Conservation (phyloP, 1,140 invertebrate genomes). For the Drosophila pallidifrons region DNA sequence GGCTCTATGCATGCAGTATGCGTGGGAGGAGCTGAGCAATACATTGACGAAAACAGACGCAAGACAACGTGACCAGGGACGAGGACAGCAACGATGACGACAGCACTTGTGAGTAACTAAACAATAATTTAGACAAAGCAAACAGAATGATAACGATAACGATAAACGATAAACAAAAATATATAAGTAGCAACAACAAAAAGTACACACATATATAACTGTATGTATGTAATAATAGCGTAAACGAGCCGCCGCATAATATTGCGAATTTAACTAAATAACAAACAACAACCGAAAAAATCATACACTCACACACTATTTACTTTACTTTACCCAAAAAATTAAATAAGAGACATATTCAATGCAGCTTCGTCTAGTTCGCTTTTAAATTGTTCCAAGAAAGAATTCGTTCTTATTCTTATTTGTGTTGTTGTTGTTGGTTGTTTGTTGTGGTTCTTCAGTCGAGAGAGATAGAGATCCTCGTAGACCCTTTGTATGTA, state of each 20-base stretch:
- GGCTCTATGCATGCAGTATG: conserved; percentile 27
- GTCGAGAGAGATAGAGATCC: conserved; percentile 20
- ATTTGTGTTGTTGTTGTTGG: conserved; percentile 34
- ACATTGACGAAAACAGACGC: conserved; percentile 26
- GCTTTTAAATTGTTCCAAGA: conserved; percentile 35
- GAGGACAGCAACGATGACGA: conserved; percentile 60
- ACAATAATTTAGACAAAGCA: conserved; percentile 81
- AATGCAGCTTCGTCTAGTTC: conserved; percentile 37
- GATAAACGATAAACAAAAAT: conserved; percentile 70
- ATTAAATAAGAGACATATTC: conserved; percentile 20
- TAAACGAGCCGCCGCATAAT: conserved; percentile 44
- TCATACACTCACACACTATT: conserved; percentile 24
- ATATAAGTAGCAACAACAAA: conserved; percentile 58
- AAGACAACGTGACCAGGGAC: conserved; percentile 33
- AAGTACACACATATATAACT: conserved; percentile 47
- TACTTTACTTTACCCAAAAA: conserved; percentile 7
- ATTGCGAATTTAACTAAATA: conserved; percentile 67
- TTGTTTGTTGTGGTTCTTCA: conserved; percentile 30
- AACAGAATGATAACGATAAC: conserved; percentile 72
- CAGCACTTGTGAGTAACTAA: conserved; percentile 82
- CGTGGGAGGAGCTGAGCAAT: conserved; percentile 21
- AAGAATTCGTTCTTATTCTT: conserved; percentile 32
- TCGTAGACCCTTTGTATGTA: conserved; percentile 46
- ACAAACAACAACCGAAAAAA: conserved; percentile 15
- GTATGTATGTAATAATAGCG: conserved; percentile 56